Conservation (phyloP, 1,140 invertebrate genomes). For the Hycleus cichorii region DNA sequence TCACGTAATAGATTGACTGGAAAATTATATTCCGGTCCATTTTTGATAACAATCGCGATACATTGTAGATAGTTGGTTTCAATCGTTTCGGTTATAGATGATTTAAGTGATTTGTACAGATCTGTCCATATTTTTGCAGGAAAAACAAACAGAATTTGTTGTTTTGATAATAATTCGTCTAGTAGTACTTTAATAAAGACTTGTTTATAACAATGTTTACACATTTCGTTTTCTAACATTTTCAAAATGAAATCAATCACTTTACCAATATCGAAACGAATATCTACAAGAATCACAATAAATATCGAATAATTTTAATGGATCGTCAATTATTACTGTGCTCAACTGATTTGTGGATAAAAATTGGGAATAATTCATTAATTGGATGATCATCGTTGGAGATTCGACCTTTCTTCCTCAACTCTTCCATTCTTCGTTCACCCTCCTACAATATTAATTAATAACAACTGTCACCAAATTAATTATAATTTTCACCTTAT, state of each 20-base stretch:
- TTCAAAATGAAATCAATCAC: constrained; percentile 25
- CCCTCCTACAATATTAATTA: constrained; percentile 20
- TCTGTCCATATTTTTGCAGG: constrained; percentile 21
- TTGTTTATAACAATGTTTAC: constrained; percentile 20
- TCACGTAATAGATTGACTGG: constrained; percentile 19
- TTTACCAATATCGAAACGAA: background rate
- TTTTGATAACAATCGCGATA: constrained; percentile 24
- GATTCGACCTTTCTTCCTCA: constrained; percentile 16
- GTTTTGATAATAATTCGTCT: constrained; percentile 21
- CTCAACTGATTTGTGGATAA: background rate
- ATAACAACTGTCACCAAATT: background rate
- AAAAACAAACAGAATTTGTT: constrained; percentile 21
- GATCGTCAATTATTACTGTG: too few relatives aligned
- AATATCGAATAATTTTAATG: too few relatives aligned
- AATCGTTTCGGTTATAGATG: background rate
- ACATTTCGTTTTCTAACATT: constrained; percentile 17
- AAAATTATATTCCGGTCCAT: constrained; percentile 24
- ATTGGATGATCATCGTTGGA: background rate
- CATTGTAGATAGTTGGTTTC: constrained; percentile 21
- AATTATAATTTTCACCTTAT: constrained; percentile 15
- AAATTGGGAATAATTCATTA: background rate
- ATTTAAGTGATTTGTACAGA: constrained; percentile 5
- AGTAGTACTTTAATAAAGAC: constrained; percentile 21
- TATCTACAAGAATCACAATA: background rate
- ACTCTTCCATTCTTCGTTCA: constrained; percentile 16